Evolutionary conservation across 1,140 invertebrate genomes (phyloP), one percentile per base, ranked within the genome.

Genomic region (Orius laevigatus): DNA sequence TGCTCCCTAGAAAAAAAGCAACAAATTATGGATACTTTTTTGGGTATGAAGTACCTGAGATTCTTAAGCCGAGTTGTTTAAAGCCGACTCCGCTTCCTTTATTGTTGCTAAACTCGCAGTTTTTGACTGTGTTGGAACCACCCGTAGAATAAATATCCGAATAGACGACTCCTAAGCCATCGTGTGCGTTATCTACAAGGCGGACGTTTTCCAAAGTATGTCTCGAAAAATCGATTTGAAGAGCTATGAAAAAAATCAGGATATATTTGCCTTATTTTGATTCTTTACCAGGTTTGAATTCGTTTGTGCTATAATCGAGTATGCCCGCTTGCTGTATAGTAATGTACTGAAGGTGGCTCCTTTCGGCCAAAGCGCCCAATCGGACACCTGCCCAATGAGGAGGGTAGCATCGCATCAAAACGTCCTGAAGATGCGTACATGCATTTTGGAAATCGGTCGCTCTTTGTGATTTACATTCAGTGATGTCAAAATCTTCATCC

Each of bases 161-260:
- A 61, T 91, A 93, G 14, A 91, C 65, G 32, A 94, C 73, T 10
- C 87, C 88, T 11, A 94, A 62, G 0, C 90, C 90, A 62, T 92
- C 86, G 59, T 88, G 80, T 19, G 81, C 74, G 63, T 92, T 94
- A 55, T 87, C 76, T 0, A 73, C 66, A 2, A 94, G 68, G 56
- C 75, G 73, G 3, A 94, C 74, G 55, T 84, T 83, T 59, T 90
- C 81, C 53, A 97, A 69, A 18, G 84, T 81, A 60, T 98, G 92
- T 46, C 85, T 76, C 45, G 91, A 86, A 64, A 97, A 94, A 66
- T 98, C 95, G 49, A 98, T 84, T 69, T 95, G 91, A 2, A 98
- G 63, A 0, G 93, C 95, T 66, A 62, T n/a, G n/a, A 14, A 59
- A 58, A 46, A 46, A 41, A 16, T 38, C 11, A 5, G 5, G 36